Percentiles rank a stretch among this genome's conserved stretches.
These are phyloP conservation scores for Mormyrus proboscirostris DNA, from an alignment of 2,797 vertebrate species.

Conservation along the genomic window DNA sequence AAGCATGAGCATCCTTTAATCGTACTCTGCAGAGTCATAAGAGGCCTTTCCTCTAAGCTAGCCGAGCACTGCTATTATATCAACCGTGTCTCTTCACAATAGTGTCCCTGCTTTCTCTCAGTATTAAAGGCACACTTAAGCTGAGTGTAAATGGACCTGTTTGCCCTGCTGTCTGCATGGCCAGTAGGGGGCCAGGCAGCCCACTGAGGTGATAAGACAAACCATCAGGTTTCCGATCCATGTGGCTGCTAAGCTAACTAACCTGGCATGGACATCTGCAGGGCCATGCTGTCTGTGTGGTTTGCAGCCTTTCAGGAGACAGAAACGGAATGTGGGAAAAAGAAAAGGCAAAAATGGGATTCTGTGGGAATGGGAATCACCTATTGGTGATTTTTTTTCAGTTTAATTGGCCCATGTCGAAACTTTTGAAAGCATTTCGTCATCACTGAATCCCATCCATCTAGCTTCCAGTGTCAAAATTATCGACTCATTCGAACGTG, in stretches of 20 bases:
- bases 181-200: not conserved
- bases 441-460: not conserved
- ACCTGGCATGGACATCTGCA: not conserved
- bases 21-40: conserved; percentile 31
- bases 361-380: not conserved
- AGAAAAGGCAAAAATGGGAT: not conserved
- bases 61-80: not conserved
- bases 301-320: not conserved
- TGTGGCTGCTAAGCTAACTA: not conserved
- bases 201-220: not conserved
- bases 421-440: not conserved
- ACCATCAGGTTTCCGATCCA: not conserved
- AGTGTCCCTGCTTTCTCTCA: not conserved
- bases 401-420: not conserved
- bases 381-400: not conserved
- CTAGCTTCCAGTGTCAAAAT: not conserved
- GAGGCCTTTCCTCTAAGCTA: not conserved
- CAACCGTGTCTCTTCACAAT: not conserved
- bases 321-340: not conserved
- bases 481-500: not conserved
- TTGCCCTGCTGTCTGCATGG: not conserved
- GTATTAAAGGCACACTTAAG: not conserved
- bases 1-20: conserved; percentile 59
- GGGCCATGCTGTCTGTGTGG: not conserved
- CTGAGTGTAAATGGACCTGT: not conserved